Conservation (phyloP, 2,113 vertebrate genomes). For the Aythya baeri region DNA sequence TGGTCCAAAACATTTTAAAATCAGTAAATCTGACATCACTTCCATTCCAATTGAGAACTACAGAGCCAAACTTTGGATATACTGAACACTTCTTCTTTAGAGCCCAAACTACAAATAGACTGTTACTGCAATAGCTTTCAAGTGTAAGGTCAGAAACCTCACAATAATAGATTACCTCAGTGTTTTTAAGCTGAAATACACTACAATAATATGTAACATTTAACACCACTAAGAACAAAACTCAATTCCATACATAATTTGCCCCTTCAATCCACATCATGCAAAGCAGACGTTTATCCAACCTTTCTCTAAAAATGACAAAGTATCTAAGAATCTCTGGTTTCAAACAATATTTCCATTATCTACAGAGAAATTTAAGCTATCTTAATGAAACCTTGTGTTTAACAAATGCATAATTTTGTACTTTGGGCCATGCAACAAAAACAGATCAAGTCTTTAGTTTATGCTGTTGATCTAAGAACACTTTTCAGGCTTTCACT, state of each 20-base stretch:
- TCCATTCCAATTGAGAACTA: not conserved
- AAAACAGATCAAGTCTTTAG: not conserved
- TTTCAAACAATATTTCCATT: not conserved
- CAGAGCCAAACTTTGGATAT: not conserved
- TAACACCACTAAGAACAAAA: not conserved
- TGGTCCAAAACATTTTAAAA: not conserved
- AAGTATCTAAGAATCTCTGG: not conserved
- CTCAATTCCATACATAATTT: not conserved
- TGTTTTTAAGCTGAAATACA: not conserved
- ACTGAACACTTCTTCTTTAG: not conserved
- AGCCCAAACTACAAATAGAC: not conserved
- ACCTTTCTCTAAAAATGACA: not conserved
- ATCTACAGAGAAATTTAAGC: not conserved
- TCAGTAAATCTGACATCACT: not conserved
- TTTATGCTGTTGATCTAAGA: not conserved
- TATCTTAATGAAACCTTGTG: not conserved
- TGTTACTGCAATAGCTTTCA: not conserved
- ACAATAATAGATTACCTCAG: not conserved
- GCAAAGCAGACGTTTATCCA: not conserved
- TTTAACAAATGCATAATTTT: not conserved
- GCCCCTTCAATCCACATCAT: not conserved
- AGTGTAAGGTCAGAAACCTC: not conserved
- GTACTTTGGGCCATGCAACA: not conserved
- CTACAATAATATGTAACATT: not conserved
- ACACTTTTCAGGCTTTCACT: not conserved